A percentile compares a stretch with the other conserved stretches of the same genome.
Conservation (phyloP, 2,797 vertebrate species). For the Galago senegalensis region DNA sequence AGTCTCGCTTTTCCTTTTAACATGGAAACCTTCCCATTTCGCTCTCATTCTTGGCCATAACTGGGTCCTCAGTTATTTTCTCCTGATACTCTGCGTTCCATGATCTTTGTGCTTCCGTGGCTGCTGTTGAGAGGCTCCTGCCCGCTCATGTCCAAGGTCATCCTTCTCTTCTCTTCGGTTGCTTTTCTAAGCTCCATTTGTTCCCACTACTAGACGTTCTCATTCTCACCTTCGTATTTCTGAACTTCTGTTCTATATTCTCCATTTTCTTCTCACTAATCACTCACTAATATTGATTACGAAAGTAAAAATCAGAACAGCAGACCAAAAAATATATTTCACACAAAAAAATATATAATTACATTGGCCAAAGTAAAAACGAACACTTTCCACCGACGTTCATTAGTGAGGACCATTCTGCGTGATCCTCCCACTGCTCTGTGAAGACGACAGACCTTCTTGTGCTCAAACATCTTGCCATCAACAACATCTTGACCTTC, state of each 20-base stretch:
- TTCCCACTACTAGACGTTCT: not conserved
- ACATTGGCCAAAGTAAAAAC: constrained; percentile 13
- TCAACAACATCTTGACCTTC: no score
- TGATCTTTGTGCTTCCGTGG: not conserved
- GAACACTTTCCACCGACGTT: constrained; percentile 7
- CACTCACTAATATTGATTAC: not conserved
- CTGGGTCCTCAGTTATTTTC: not conserved
- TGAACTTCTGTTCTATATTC: constrained; percentile 6
- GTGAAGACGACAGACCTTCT: not conserved
- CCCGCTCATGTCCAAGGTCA: not conserved
- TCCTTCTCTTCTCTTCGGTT: constrained; percentile 7
- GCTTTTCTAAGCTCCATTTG: not conserved
- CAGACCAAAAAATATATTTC: not conserved
- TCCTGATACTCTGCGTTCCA: not conserved
- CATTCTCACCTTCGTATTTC: not conserved
- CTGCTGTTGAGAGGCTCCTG: not conserved
- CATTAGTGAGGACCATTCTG: not conserved
- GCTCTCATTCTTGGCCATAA: not conserved
- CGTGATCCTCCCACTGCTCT: not conserved
- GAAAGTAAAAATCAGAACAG: constrained; percentile 26
- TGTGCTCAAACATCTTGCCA: not conserved
- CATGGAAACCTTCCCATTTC: constrained; percentile 9
- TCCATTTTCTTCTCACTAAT: constrained; percentile 2
- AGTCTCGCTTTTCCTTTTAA: not conserved
- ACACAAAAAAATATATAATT: not conserved